phyloP scores from a whole-genome alignment of 1,140 invertebrate species.

The Uloborus diversus region DNA sequence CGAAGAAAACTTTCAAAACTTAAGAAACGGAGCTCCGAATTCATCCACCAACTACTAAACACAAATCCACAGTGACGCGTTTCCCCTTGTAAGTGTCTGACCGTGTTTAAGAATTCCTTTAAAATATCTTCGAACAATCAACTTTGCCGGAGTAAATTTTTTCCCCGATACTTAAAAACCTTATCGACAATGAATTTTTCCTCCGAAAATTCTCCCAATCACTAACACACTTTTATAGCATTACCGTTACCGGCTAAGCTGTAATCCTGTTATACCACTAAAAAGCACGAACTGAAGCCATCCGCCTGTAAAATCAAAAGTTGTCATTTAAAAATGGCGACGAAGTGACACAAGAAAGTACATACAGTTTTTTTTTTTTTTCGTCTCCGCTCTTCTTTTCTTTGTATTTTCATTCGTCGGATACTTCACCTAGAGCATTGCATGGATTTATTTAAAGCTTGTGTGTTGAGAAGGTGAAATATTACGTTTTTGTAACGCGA shows the following conservation, averaged over 20 bases:
- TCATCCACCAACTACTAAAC: too few species aligned
- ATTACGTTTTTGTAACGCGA: conserved; percentile 50
- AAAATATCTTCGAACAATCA: too few species aligned
- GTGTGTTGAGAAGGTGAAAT: conserved; percentile 39
- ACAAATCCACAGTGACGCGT: too few species aligned
- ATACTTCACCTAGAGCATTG: neutral
- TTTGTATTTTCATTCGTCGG: neutral
- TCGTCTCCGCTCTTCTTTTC: neutral
- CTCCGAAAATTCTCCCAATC: neutral
- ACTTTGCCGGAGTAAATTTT: too few species aligned
- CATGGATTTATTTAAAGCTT: conserved; percentile 43
- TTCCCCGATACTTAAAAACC: conserved; percentile 10
- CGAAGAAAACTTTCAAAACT: too few species aligned
- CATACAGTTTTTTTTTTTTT: conserved; percentile 6
- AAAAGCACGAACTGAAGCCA: neutral
- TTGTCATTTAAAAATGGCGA: conserved; percentile 38
- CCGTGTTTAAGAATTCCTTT: too few species aligned
- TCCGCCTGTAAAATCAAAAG: conserved; percentile 47
- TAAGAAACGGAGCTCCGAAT: too few species aligned
- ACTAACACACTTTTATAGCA: conserved; percentile 34
- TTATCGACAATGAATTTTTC: conserved; percentile 28
- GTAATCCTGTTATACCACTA: conserved; percentile 29
- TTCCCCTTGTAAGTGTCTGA: too few species aligned
- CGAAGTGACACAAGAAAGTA: neutral
- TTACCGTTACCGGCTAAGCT: conserved; percentile 41